Conservation (phyloP, 2,888 invertebrate genomes). For the Amiota minor region DNA sequence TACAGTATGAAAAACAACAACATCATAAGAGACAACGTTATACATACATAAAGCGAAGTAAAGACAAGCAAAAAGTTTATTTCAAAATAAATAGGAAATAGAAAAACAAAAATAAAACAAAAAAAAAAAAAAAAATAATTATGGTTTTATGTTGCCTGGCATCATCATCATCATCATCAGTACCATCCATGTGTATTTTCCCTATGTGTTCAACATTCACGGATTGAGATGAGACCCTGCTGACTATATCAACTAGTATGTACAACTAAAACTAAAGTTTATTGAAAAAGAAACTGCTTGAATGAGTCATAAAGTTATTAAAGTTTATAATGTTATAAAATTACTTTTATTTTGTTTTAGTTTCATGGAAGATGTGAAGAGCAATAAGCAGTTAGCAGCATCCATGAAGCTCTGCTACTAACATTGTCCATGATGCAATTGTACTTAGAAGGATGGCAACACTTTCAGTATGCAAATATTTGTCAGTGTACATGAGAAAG, state of each 20-base stretch:
- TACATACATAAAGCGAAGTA: neutral
- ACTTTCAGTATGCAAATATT: too few relatives aligned
- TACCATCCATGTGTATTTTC: neutral
- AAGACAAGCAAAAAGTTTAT: neutral
- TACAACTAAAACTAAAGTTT: neutral
- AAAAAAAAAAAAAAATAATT: neutral
- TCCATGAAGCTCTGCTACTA: neutral
- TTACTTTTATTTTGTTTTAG: slow-evolving; percentile 1
- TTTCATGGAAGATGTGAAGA: neutral
- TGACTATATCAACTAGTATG: neutral
- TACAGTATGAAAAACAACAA: neutral
- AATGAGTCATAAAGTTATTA: slow-evolving; percentile 14
- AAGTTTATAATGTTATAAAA: slow-evolving; percentile 12
- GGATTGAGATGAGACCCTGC: neutral
- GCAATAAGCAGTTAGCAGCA: too few relatives aligned
- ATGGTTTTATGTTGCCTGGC: neutral
- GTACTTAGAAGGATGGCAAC: too few relatives aligned
- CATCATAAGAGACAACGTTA: neutral
- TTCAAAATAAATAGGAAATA: neutral
- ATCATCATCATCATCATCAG: too few relatives aligned
- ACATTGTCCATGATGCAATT: neutral
- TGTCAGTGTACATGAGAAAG: too few relatives aligned
- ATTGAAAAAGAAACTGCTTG: neutral
- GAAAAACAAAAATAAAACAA: neutral
- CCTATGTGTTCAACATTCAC: neutral